Base-by-base conservation (phyloP, 2,797 vertebrate species). In the Sebastes alutus region DNA sequence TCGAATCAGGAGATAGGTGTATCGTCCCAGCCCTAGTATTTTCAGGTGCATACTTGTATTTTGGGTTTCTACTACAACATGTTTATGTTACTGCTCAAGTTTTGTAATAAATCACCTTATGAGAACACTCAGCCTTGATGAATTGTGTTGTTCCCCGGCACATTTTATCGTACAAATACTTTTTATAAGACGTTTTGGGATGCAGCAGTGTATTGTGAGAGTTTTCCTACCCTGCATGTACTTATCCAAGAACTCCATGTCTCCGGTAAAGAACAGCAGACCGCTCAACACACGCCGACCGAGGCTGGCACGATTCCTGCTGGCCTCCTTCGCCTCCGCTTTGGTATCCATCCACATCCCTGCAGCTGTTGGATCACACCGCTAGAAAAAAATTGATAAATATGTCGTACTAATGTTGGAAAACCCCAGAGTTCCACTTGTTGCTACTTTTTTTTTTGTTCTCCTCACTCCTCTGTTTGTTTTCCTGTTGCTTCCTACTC, bases 231-330 rank as follows among this genome's bases (percentile, higher is more conserved):
- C 94, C 67, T 93, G 59, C 69, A 95, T 88, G 79, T 80, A 73
- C 16, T 83, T 80, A 61, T 94, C 91, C 81, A 96, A 61, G 59
- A 88, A 49, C 25, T 80, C 59, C 95, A 96, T 95, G 84, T 95
- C 94, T 16, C 95, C 95, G 2, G 87, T 93, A 30, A 77, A 94
- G 75, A 86, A 77, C 46, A 94, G 84, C 67, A 95, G n/a, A 61
- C 64, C 3, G 8, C 81, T 68, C 8, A 87, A 20, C 35, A 89
- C 63, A 7, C 77, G 72, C 9, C 14, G 72, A 5, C 62, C 27
- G 20, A 77, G 33, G 66, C 82, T 81, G 78, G 23, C 38, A 2
- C 18, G 42, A 6, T 60, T 84, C 82, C 78, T 64, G 35, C 74
- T 60, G 73, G 69, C 32, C 67, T 78, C 74, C 85, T 85, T 85